Conservation (phyloP, 1,140 invertebrate genomes). For the Cardiocondyla obscurior region DNA sequence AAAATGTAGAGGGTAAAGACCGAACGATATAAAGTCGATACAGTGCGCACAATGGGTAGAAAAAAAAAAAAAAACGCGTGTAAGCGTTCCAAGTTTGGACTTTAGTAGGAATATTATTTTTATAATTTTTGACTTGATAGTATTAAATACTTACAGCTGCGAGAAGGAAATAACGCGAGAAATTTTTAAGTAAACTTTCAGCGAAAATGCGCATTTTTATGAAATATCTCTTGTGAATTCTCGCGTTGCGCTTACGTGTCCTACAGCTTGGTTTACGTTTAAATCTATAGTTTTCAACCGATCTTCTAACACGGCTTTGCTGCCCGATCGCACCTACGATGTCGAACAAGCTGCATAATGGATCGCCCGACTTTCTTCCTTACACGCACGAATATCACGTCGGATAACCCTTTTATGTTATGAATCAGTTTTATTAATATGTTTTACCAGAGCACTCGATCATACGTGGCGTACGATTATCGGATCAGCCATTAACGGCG, state of each 20-base stretch:
- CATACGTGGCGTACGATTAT: conserved; percentile 32
- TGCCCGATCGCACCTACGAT: conserved; percentile 34
- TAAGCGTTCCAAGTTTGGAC: background rate
- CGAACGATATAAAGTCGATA: conserved; percentile 39
- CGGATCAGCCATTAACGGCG: conserved; percentile 36
- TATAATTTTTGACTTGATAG: background rate
- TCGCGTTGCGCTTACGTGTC: background rate
- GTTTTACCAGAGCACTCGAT: conserved; percentile 41
- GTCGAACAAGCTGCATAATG: conserved; percentile 46
- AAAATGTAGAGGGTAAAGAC: conserved; percentile 14
- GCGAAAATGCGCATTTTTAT: no score
- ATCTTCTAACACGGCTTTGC: conserved; percentile 6
- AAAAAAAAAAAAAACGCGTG: no score
- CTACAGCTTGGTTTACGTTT: background rate
- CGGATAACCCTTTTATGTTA: conserved; percentile 24
- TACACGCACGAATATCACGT: conserved; percentile 40
- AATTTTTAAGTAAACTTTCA: no score
- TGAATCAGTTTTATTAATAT: conserved; percentile 54
- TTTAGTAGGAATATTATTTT: conserved; percentile 2
- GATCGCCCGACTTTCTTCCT: conserved; percentile 28
- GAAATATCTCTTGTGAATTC: background rate
- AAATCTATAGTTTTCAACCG: conserved; percentile 19
- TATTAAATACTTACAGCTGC: background rate
- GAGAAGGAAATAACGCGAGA: background rate
- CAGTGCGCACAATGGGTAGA: background rate